Evolutionary conservation across 2,113 vertebrate genomes (phyloP).

Genomic region (Collichthys lucidus): DNA sequence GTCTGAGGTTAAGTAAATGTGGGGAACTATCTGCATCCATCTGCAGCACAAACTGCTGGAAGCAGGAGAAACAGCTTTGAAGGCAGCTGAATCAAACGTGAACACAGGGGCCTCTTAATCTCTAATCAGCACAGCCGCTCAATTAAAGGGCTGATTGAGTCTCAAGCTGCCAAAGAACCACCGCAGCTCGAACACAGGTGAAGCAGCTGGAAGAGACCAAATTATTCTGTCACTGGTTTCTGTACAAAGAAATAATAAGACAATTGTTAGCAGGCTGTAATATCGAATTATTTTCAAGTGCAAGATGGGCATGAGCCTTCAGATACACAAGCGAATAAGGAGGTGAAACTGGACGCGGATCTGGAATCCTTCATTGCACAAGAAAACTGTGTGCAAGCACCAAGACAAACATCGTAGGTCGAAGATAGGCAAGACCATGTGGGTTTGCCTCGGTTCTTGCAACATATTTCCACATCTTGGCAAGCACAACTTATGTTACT

Average conservation of each 20-base stretch:
- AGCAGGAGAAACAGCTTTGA: conserved; percentile 54
- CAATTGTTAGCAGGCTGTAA: too few species aligned
- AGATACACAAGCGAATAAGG: too few species aligned
- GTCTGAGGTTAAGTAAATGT: conserved; percentile 67
- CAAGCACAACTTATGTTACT: neutral
- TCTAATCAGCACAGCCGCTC: conserved; percentile 54
- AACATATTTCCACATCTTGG: neutral
- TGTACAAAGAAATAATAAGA: neutral
- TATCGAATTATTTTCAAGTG: too few species aligned
- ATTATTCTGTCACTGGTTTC: conserved; percentile 4
- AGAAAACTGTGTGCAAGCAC: too few species aligned
- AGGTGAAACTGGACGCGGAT: neutral
- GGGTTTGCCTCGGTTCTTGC: neutral
- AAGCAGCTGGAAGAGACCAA: conserved; percentile 33
- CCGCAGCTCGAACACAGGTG: conserved; percentile 31
- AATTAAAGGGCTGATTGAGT: conserved; percentile 58
- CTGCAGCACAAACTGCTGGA: conserved; percentile 41
- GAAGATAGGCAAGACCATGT: too few species aligned
- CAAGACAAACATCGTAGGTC: too few species aligned
- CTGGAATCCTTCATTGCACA: too few species aligned
- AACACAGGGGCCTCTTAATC: conserved; percentile 58
- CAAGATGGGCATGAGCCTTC: too few species aligned
- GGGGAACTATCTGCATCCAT: conserved; percentile 66
- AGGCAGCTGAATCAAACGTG: conserved; percentile 27
- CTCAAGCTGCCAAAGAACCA: conserved; percentile 29